Conservation (phyloP, 2,797 vertebrate genomes). For the Tadarida brasiliensis region DNA sequence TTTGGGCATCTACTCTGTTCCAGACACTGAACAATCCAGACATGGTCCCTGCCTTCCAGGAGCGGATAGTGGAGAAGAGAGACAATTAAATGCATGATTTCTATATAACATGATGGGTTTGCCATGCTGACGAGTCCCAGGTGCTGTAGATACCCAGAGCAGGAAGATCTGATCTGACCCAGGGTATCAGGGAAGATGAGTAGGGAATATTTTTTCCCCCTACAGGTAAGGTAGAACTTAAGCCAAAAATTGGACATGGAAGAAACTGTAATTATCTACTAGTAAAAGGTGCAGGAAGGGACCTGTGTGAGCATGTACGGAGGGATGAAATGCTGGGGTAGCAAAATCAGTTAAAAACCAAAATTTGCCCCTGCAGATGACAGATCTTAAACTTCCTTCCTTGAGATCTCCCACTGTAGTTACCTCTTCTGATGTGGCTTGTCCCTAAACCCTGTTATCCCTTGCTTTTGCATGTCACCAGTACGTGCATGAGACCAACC, state of each 20-base stretch:
- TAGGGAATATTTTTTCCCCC: neutral
- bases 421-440: neutral
- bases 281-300: neutral
- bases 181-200: neutral
- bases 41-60: neutral
- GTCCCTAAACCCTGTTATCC: fast-evolving
- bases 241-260: neutral
- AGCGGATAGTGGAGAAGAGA: neutral
- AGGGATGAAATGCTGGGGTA: neutral
- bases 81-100: neutral
- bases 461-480: neutral
- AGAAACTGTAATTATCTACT: neutral
- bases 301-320: neutral
- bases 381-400: neutral
- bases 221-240: neutral
- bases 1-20: neutral
- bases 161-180: neutral
- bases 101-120: neutral
- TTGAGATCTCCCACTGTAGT: neutral
- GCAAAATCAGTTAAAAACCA: neutral
- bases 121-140: neutral
- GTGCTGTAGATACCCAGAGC: neutral
- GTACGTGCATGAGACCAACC: neutral
- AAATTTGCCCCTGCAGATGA: neutral
- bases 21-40: neutral